Evolutionary conservation across 2,113 vertebrate genomes (phyloP).

Genomic region (Rostratula benghalensis): DNA sequence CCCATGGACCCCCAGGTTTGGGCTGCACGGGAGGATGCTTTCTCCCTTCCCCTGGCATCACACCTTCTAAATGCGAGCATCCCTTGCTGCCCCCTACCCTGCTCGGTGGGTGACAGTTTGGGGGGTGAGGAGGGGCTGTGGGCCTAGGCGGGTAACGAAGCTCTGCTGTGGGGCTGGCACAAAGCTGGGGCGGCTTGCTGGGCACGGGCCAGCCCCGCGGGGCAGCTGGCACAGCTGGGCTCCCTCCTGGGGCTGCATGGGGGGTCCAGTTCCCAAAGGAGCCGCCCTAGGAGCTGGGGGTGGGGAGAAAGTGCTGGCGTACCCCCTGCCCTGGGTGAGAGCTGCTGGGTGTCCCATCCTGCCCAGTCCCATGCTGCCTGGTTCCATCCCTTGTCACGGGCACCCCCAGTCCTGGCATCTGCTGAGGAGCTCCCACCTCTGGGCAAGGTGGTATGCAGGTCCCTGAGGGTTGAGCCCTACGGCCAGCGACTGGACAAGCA

Average conservation of each 20-base stretch:
- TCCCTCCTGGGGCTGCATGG: neutral
- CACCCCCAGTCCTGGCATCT: neutral
- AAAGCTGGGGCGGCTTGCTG: neutral
- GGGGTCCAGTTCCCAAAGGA: neutral
- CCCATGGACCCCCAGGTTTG: neutral
- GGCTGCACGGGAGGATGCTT: neutral
- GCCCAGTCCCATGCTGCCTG: neutral
- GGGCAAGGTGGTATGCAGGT: neutral
- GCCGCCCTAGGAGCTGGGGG: neutral
- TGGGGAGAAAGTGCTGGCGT: neutral
- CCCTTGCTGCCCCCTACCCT: no score
- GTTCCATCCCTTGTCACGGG: neutral
- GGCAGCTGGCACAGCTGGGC: neutral
- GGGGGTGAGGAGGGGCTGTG: neutral
- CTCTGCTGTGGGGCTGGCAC: neutral
- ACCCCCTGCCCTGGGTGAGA: neutral
- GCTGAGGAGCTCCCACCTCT: neutral
- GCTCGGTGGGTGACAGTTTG: rapidly evolving
- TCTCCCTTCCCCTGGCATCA: neutral
- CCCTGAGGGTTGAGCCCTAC: neutral
- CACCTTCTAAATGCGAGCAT: neutral
- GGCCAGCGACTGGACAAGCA: neutral
- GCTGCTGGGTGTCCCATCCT: neutral
- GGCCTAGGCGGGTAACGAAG: neutral
- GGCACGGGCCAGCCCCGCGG: rapidly evolving